Evolutionary conservation across 2,888 invertebrate genomes (phyloP), one percentile per base, ranked within the genome.

Genomic region (Tiphia femorata): DNA sequence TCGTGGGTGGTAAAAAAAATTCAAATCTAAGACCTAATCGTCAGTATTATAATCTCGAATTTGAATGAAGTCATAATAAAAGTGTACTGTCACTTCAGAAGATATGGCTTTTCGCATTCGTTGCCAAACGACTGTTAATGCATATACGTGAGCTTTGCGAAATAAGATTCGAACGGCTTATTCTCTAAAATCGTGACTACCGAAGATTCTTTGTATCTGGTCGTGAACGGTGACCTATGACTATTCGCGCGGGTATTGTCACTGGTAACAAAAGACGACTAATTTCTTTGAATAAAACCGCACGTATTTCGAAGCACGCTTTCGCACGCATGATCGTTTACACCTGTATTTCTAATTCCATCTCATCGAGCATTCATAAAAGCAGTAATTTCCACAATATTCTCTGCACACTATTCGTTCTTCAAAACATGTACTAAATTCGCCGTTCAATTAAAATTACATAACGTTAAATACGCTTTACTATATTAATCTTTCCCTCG

Each of bases 271-370:
- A 50, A 43, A 44, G 54, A 54, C 8, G 3, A 49, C 12, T 6
- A 16, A 42, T 19, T 33, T 19, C 27, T 25, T 29, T 43, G 19
- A 17, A 35, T 2, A 8, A 43, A 56, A 53, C 53, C 46, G 23
- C 27, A 12, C 41, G 19, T 48, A 46, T 25, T 40, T 37, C 42
- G 40, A 58, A 46, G 49, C 47, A 48, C 51, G 41, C 48, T 51
- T n/a, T 51, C 58, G 35, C 52, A 60, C 58, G 48, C 12, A 16
- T 51, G 37, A 42, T 48, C 44, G 44, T 61, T 42, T 59, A 41
- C 20, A 49, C 57, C 56, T 54, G 58, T 50, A 48, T 33, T 51
- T 57, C 72, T 63, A 70, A 70, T 70, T 70, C 68, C 69, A 71
- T 71, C 68, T 60, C 58, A 35, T 54, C 20, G 21, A 35, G 41